Evolutionary conservation across 2,113 vertebrate genomes (phyloP).

Genomic region (Ceratotherium simum): DNA sequence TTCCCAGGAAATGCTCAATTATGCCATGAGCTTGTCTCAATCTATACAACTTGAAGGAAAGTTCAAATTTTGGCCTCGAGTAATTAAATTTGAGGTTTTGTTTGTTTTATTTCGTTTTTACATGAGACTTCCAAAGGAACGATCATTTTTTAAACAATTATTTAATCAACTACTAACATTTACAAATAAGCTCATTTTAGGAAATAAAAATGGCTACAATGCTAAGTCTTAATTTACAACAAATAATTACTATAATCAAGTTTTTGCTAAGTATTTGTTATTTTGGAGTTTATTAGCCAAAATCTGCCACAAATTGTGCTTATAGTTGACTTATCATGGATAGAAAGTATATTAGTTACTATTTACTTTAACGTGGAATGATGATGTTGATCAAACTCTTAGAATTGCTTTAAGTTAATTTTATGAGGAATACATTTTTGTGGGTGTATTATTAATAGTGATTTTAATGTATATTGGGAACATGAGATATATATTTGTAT

Average conservation of each 20-base stretch:
- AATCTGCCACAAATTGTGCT: constrained; percentile 8
- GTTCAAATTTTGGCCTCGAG: neutral
- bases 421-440: constrained; percentile 32
- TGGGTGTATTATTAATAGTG: neutral
- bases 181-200: constrained; percentile 37
- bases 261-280: constrained; percentile 11
- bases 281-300: neutral
- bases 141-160: neutral
- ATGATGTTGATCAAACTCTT: neutral
- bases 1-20: neutral
- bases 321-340: neutral
- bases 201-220: neutral
- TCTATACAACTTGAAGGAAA: neutral
- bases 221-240: neutral
- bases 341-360: neutral
- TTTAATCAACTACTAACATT: neutral
- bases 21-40: neutral
- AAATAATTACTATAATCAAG: neutral
- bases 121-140: neutral
- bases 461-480: neutral
- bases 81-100: neutral
- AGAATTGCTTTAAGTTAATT: constrained; percentile 5
- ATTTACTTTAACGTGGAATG: neutral
- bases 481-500: neutral
- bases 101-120: constrained; percentile 36